Evolutionary conservation across 1,140 invertebrate species (phyloP).

Genomic region (Dinothrombium tinctorium): DNA sequence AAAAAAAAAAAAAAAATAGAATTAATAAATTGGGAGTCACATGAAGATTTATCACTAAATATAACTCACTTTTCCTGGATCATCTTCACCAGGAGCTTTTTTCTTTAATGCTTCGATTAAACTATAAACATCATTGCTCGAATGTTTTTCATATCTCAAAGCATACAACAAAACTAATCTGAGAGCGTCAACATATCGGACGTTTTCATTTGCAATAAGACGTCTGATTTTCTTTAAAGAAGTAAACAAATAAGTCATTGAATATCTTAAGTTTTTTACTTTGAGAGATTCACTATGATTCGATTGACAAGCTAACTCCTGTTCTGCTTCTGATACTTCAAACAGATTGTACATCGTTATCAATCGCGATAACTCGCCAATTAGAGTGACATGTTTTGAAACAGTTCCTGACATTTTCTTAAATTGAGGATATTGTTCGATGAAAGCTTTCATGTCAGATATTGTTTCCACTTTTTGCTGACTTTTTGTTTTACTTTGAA

Average conservation of each 20-base stretch:
- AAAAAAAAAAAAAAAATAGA: too few species aligned
- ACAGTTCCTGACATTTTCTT: slow-evolving; percentile 98
- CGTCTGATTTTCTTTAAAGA: slow-evolving; percentile 36
- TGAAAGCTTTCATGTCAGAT: slow-evolving; percentile 93
- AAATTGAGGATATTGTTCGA: slow-evolving; percentile 93
- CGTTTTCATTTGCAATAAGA: slow-evolving; percentile 39
- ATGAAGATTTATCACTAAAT: background rate
- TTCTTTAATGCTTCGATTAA: slow-evolving; percentile 44
- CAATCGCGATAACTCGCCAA: slow-evolving; percentile 70
- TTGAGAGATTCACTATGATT: slow-evolving; percentile 70
- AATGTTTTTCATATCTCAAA: slow-evolving; percentile 63
- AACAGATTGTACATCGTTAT: slow-evolving; percentile 54
- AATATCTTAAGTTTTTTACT: slow-evolving; percentile 21
- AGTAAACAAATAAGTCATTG: background rate
- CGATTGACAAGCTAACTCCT: slow-evolving; percentile 75
- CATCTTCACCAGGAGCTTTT: slow-evolving; percentile 29
- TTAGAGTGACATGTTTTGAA: slow-evolving; percentile 83
- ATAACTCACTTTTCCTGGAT: slow-evolving; percentile 20
- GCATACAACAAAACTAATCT: slow-evolving; percentile 80
- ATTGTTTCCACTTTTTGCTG: slow-evolving; percentile 97
- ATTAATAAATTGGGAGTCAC: background rate
- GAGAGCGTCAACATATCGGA: slow-evolving; percentile 51
- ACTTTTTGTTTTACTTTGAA: slow-evolving; percentile 80
- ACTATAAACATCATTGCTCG: slow-evolving; percentile 48
- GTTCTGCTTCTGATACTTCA: slow-evolving; percentile 84